A percentile compares a stretch with the other conserved stretches of the same genome.
These are phyloP conservation scores for Electrophaes corylata DNA, from an alignment of 2,888 invertebrate species.

Conservation along the genomic window DNA sequence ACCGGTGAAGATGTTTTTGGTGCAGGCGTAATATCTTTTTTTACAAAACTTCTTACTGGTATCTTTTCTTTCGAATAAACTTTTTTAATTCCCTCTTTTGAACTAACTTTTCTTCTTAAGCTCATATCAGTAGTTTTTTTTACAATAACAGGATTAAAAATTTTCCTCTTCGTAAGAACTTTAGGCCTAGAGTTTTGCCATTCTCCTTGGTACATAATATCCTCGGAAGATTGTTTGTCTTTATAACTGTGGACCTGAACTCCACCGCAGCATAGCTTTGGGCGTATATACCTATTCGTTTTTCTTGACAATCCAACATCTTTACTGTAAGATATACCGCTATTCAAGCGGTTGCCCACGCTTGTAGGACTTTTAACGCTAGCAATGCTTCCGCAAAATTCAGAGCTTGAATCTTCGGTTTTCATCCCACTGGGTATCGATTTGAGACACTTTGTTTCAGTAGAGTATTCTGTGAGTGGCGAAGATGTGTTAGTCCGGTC, in stretches of 20 bases:
- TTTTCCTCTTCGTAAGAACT: slow-evolving; percentile 44
- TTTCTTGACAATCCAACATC: slow-evolving; percentile 3
- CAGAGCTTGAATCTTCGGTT: slow-evolving; percentile 59
- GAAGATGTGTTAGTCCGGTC: neutral
- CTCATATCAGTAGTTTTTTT: slow-evolving; percentile 42
- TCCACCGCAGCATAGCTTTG: slow-evolving; percentile 63
- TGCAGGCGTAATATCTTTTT: slow-evolving; percentile 3
- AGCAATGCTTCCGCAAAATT: slow-evolving; percentile 42
- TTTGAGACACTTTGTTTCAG: slow-evolving; percentile 17
- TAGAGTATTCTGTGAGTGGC: slow-evolving; percentile 4
- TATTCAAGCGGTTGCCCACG: slow-evolving; percentile 3
- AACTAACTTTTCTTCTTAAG: slow-evolving; percentile 41
- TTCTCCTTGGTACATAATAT: slow-evolving; percentile 73
- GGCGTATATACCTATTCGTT: slow-evolving; percentile 39
- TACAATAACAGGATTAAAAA: slow-evolving; percentile 34
- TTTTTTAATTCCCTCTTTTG: slow-evolving; percentile 40
- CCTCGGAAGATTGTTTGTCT: slow-evolving; percentile 63
- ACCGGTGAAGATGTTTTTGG: slow-evolving; percentile 2
- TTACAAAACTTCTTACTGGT: slow-evolving; percentile 4
- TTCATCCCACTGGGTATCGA: slow-evolving; percentile 26
- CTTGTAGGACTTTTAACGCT: slow-evolving; percentile 18
- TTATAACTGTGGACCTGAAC: slow-evolving; percentile 72
- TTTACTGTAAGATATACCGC: slow-evolving; percentile 14
- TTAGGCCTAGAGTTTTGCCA: slow-evolving; percentile 62
- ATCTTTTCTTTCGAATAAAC: slow-evolving; percentile 38